Evolutionary conservation across 1,140 invertebrate species (phyloP).

Genomic region (Berghia stephanieae): DNA sequence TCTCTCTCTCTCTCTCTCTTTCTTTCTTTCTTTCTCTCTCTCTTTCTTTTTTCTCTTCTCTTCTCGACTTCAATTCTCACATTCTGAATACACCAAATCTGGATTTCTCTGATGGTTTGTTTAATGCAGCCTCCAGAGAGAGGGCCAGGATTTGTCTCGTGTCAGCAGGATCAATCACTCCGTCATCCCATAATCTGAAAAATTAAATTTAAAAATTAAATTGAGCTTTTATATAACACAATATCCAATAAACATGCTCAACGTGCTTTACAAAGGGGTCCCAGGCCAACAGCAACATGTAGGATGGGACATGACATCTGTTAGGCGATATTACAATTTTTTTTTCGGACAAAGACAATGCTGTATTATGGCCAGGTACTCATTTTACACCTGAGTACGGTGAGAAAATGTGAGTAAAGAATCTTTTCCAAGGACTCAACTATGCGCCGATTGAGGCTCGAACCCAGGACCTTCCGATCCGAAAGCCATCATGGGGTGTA

Average conservation of each 20-base stretch:
- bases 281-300: too few relatives aligned
- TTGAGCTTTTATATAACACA: not conserved
- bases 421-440: too few relatives aligned
- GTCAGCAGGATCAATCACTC: constrained; percentile 66
- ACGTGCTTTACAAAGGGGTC: too few relatives aligned
- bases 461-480: too few relatives aligned
- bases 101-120: constrained; percentile 56
- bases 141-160: constrained; percentile 64
- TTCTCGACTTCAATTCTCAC: constrained; percentile 36
- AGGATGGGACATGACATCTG: not conserved
- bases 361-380: too few relatives aligned
- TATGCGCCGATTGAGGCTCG: too few relatives aligned
- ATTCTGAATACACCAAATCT: constrained; percentile 66
- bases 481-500: too few relatives aligned
- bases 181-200: constrained; percentile 67
- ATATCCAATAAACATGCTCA: not conserved
- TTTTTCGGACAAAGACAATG: not conserved
- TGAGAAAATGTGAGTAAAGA: too few relatives aligned
- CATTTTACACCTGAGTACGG: too few relatives aligned
- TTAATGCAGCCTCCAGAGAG: constrained; percentile 63
- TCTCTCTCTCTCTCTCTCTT: too few relatives aligned
- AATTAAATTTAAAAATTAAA: not conserved
- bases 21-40: not conserved
- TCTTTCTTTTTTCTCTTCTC: not conserved
- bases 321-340: not conserved